A percentile compares a stretch with the other conserved stretches of the same genome.
Evolutionary conservation across 2,888 invertebrate species (phyloP).

Genomic region (Calliphora vomitoria): DNA sequence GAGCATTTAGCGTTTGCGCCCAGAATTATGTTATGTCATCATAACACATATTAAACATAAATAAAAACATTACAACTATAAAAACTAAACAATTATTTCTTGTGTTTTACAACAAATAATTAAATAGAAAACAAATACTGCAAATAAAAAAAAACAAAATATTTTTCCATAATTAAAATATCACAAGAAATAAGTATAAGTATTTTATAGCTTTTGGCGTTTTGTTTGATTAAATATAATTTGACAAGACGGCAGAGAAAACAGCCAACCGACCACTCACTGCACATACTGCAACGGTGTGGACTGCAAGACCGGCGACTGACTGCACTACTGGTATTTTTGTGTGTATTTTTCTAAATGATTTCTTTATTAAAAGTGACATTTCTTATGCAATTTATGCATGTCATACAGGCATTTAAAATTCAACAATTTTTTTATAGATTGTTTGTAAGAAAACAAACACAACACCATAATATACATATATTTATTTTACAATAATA

Average conservation of each 20-base stretch:
- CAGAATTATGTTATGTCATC: conserved; percentile 4
- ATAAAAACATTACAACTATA: too few relatives aligned
- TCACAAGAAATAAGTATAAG: background rate
- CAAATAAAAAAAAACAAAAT: background rate
- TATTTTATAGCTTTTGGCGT: conserved; percentile 51
- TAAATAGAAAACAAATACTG: background rate
- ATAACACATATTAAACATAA: background rate
- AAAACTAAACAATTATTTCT: background rate
- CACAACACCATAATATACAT: background rate
- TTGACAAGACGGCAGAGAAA: conserved; percentile 36
- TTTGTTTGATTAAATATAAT: conserved; percentile 49
- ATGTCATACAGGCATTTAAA: conserved; percentile 23
- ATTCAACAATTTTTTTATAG: conserved; percentile 13
- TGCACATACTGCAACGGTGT: background rate
- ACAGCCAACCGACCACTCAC: background rate
- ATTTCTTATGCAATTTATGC: conserved; percentile 53
- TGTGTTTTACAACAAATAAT: conserved; percentile 13
- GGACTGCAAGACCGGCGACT: background rate
- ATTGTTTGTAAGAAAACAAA: background rate
- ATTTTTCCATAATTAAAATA: background rate
- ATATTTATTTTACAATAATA: background rate
- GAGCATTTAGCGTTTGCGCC: too few relatives aligned
- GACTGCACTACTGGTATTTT: conserved; percentile 33
- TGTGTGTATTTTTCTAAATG: background rate
- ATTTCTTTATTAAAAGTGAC: conserved; percentile 62